These are phyloP conservation scores for Plectrocnemia conspersa DNA, from an alignment of 1,140 invertebrate genomes.

Conservation along the genomic window DNA sequence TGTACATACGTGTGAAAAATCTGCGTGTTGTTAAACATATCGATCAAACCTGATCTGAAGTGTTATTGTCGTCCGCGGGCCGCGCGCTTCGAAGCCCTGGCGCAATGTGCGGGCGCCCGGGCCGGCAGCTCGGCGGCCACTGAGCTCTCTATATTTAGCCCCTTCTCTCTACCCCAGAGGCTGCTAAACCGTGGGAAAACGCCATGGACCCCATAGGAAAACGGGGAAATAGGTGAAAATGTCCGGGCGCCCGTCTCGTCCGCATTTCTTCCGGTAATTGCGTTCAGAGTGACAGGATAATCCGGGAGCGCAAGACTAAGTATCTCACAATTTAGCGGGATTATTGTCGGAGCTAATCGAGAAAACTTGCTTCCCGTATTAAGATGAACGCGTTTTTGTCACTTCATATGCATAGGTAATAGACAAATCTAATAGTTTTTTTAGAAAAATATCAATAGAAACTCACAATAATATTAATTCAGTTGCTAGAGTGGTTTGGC, in stretches of 20 bases:
- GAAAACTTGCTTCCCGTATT: not conserved
- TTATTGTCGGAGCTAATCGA: not conserved
- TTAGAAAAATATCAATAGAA: no score
- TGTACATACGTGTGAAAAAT: no score
- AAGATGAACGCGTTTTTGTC: not conserved
- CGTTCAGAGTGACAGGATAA: no score
- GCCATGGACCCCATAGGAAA: not conserved
- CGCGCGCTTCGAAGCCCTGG: not conserved
- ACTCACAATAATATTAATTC: no score
- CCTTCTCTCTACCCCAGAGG: not conserved
- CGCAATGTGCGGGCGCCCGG: slow-evolving; percentile 7
- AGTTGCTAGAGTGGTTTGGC: no score
- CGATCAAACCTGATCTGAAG: no score
- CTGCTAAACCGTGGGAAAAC: not conserved
- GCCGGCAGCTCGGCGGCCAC: slow-evolving; percentile 20
- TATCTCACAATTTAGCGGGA: not conserved
- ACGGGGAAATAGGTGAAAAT: no score
- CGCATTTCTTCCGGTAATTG: no score
- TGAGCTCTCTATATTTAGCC: slow-evolving; percentile 23
- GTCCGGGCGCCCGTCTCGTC: not conserved
- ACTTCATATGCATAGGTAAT: not conserved
- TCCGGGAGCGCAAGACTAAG: no score
- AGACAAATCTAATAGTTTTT: no score
- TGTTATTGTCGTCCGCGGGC: not conserved
- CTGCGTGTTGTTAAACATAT: no score